Percentiles rank a stretch among this genome's conserved stretches.
Evolutionary conservation across 2,888 invertebrate species (phyloP).

Genomic region (Eupithecia subfuscata): DNA sequence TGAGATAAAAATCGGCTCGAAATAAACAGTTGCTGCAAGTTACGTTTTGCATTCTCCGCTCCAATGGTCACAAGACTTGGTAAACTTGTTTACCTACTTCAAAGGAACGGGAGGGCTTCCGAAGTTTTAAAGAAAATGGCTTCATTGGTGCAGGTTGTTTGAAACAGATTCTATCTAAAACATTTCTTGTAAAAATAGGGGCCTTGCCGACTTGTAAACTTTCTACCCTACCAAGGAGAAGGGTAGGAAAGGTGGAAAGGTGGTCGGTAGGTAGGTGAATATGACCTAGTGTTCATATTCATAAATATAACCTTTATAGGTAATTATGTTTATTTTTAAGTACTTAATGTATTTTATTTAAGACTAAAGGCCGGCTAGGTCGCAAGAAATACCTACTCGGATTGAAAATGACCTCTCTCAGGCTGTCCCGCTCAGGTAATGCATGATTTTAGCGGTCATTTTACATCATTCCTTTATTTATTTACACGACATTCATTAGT

Average conservation of each 20-base stretch:
- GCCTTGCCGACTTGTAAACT: conserved; percentile 4
- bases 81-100: conserved; percentile 50
- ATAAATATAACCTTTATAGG: too few relatives aligned
- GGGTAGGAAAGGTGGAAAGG: neutral
- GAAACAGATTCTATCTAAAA: conserved; percentile 12
- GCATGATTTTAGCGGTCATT: too few relatives aligned
- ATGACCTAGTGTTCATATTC: too few relatives aligned
- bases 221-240: neutral
- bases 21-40: conserved; percentile 19
- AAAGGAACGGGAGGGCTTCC: conserved; percentile 42
- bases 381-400: too few relatives aligned
- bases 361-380: too few relatives aligned
- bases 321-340: too few relatives aligned
- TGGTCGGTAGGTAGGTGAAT: too few relatives aligned
- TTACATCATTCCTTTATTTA: too few relatives aligned
- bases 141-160: conserved; percentile 36
- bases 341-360: too few relatives aligned
- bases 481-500: too few relatives aligned
- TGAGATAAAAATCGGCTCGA: conserved; percentile 11
- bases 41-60: conserved; percentile 49
- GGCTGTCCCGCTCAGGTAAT: too few relatives aligned
- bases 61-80: conserved; percentile 47
- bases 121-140: conserved; percentile 37
- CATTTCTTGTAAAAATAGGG: conserved; percentile 9
- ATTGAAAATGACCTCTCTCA: too few relatives aligned